Conservation (phyloP, 2,797 vertebrate genomes). For the Myotis pilosus region DNA sequence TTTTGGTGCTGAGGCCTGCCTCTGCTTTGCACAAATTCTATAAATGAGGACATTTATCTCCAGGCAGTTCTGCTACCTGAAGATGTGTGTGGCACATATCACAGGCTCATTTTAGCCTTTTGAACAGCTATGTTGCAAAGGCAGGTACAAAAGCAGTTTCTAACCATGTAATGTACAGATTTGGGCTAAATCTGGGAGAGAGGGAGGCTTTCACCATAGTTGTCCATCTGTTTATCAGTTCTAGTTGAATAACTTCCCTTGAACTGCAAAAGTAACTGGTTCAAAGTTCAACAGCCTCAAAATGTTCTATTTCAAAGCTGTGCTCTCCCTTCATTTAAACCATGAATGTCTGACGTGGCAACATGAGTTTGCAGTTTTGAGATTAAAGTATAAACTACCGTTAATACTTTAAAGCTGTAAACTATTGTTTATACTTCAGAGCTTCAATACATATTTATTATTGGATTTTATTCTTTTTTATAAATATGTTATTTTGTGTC, state of each 20-base stretch:
- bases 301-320: neutral
- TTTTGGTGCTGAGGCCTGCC: neutral
- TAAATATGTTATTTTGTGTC: neutral
- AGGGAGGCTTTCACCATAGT: neutral
- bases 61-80: neutral
- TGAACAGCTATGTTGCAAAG: neutral
- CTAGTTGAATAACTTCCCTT: neutral
- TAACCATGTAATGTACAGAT: neutral
- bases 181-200: neutral
- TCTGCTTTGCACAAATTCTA: neutral
- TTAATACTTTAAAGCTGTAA: neutral
- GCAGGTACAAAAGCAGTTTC: neutral
- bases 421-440: neutral
- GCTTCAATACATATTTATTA: neutral
- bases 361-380: neutral
- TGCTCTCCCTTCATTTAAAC: neutral
- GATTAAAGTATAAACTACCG: neutral
- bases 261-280: neutral
- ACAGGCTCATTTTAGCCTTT: neutral
- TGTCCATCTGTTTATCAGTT: neutral
- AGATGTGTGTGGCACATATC: neutral
- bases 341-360: neutral
- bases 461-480: neutral
- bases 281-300: neutral
- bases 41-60: neutral